Evolutionary conservation across 2,113 vertebrate species (phyloP), one percentile per base, ranked within the genome.

Genomic region (Tor tambroides): DNA sequence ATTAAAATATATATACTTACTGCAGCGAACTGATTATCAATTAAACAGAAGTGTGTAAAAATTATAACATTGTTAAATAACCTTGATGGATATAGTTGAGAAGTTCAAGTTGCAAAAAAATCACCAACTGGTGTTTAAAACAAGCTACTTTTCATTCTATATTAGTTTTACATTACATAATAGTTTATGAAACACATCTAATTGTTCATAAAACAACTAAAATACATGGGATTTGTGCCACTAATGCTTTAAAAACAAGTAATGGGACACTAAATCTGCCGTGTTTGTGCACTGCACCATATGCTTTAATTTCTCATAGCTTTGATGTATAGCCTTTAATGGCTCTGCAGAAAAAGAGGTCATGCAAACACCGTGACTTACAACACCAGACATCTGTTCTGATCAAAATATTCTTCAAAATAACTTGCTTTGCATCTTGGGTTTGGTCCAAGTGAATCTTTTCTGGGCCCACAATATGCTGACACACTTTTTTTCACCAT

Each of bases 401-500:
- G 67, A 71, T 71, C 67, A 71, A 38, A 38, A 71, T 71, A 71
- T 21, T 38, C 72, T 46, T 75, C 72, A 75, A 6, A 46, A 75
- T 41, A 46, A 71, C 67, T 19, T 35, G 30, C 67, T 71, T 35
- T 32, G 67, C 67, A 71, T 35, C 74, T 28, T 72, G 19, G 69
- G 5, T 76, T 76, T 75, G 72, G 41, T 46, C 41, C 72, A 75
- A 75, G 6, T 46, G 2, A 51, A 49, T 46, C 11, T 80, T 61
- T 80, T 80, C 32, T 63, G 30, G 10, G 5, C 78, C 56, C 21
- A 63, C 0, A 41, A 41, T 61, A 32, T 80, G 32, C 78, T 61
- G 51, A 61, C 32, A 80, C 59, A 21, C 6, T n/a, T 59, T 59
- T 19, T 80, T 35, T 51, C 54, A 59, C 21, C 79, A 65, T 63